phyloP scores from a whole-genome alignment of 2,113 vertebrate genomes.

The Sylvicapra grimmia region DNA sequence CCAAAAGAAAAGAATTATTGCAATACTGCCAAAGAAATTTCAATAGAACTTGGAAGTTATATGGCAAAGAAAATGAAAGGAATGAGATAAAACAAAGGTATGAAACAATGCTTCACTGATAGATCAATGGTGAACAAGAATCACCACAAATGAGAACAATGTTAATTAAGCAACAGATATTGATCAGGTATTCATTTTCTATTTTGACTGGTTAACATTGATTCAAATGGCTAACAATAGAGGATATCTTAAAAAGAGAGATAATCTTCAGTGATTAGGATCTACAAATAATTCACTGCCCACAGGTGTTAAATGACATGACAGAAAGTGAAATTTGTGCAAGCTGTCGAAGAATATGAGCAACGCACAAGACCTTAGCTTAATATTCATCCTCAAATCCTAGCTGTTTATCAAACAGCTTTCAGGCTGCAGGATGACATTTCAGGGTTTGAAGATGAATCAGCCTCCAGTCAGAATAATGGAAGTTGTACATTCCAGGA shows the following conservation, averaged over 20 bases:
- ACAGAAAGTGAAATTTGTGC: slow-evolving; percentile 37
- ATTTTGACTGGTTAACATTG: slow-evolving; percentile 10
- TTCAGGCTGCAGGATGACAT: slow-evolving; percentile 66
- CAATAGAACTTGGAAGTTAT: not conserved
- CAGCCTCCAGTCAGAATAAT: slow-evolving; percentile 57
- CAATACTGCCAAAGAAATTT: too few relatives aligned
- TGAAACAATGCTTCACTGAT: not conserved
- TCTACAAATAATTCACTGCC: slow-evolving; percentile 55
- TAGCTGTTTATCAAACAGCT: slow-evolving; percentile 71
- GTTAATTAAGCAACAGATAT: not conserved
- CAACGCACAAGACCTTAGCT: slow-evolving; percentile 29
- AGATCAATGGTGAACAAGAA: not conserved
- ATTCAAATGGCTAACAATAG: slow-evolving; percentile 14
- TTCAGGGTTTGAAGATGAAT: slow-evolving; percentile 72
- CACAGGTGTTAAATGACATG: slow-evolving; percentile 37
- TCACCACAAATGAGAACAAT: not conserved
- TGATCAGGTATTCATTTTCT: not conserved
- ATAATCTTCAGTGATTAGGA: slow-evolving; percentile 8
- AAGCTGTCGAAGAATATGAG: slow-evolving; percentile 25
- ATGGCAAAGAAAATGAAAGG: not conserved
- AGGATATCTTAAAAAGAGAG: not conserved
- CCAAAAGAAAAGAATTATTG: not conserved
- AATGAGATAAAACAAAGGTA: not conserved
- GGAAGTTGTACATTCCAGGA: slow-evolving; percentile 51
- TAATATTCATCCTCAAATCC: slow-evolving; percentile 63